These are phyloP conservation scores for Lichenostomus cassidix DNA, from an alignment of 2,113 vertebrate genomes.

Conservation along the genomic window DNA sequence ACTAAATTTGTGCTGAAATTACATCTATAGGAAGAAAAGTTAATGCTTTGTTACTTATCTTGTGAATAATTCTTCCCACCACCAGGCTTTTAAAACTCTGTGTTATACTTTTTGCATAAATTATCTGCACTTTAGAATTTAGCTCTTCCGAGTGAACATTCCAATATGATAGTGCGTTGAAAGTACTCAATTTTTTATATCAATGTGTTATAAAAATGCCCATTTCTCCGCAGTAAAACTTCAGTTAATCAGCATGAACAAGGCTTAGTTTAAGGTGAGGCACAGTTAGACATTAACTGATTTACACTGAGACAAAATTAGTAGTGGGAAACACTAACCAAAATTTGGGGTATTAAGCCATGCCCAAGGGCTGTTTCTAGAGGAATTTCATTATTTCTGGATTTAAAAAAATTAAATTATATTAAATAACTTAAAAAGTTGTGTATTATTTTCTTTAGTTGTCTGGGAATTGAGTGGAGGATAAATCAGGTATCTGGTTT, in stretches of 20 bases:
- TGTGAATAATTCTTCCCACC: not conserved
- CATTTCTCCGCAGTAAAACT: not conserved
- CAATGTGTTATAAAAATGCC: not conserved
- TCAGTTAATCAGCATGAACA: not conserved
- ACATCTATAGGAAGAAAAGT: not conserved
- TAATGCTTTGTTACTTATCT: not conserved
- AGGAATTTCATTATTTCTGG: not conserved
- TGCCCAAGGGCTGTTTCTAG: not conserved
- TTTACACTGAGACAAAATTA: not conserved
- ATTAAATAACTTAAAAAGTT: not conserved
- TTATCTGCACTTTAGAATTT: not conserved
- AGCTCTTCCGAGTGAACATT: not conserved
- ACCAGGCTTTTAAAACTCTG: not conserved
- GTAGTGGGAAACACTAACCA: not conserved
- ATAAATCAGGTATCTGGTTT: not conserved
- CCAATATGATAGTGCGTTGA: not conserved
- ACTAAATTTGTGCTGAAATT: not conserved
- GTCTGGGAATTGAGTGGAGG: not conserved
- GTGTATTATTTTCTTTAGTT: not conserved
- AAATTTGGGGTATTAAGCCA: not conserved
- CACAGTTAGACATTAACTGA: not conserved
- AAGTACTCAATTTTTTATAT: not conserved
- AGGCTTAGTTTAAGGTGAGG: not conserved
- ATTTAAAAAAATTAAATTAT: not conserved
- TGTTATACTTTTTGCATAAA: not conserved